Evolutionary conservation across 1,140 invertebrate species (phyloP).

Genomic region (Thrips palmi): DNA sequence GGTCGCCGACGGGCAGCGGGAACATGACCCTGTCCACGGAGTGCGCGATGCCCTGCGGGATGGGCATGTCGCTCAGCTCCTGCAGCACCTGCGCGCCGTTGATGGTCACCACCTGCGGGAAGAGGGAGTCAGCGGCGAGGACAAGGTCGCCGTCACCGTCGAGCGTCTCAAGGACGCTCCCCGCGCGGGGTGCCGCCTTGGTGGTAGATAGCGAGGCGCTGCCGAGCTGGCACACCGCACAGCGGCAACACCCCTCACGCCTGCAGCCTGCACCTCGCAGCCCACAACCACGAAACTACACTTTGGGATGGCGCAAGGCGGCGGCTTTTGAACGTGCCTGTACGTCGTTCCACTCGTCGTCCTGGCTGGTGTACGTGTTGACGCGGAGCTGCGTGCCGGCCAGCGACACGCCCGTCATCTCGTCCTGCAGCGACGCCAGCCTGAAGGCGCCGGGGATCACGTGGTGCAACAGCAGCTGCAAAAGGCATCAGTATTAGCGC

Average conservation of each 20-base stretch:
- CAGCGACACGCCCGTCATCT: conserved; percentile 72
- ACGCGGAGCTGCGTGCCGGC: conserved; percentile 67
- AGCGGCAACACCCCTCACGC: too few relatives aligned
- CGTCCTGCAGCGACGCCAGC: conserved; percentile 53
- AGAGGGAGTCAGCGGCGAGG: too few relatives aligned
- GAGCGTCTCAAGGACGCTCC: too few relatives aligned
- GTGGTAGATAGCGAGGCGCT: too few relatives aligned
- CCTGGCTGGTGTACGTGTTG: conserved; percentile 68
- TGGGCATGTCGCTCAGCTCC: conserved; percentile 61
- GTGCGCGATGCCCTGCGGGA: conserved; percentile 70
- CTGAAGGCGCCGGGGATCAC: conserved; percentile 67
- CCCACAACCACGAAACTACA: too few relatives aligned
- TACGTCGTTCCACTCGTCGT: conserved; percentile 69
- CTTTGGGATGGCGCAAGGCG: background rate
- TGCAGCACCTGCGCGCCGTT: conserved; percentile 60
- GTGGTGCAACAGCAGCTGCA: conserved; percentile 58
- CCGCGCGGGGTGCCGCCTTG: too few relatives aligned
- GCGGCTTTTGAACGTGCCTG: conserved; percentile 30
- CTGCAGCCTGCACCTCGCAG: too few relatives aligned
- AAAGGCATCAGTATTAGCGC: too few relatives aligned
- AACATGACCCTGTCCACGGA: conserved; percentile 75
- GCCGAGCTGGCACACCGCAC: too few relatives aligned
- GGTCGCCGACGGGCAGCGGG: conserved; percentile 62
- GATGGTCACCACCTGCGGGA: conserved; percentile 57
- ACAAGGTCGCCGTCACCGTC: too few relatives aligned